phyloP scores from a whole-genome alignment of 2,888 invertebrate species.

The Tetragnatha montana region DNA sequence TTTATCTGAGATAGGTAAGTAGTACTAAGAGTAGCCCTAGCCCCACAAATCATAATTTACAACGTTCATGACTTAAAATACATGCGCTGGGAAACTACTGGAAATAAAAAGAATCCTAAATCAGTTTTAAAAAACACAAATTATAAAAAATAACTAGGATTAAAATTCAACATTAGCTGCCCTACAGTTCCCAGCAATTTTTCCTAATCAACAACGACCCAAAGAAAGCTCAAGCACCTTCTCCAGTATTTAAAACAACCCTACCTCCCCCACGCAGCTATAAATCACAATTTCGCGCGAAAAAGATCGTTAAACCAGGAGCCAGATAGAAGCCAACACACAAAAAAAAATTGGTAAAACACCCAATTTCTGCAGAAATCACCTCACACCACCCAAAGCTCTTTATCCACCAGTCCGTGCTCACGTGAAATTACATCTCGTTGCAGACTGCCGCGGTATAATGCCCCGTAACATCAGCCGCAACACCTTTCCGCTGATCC shows the following conservation, averaged over 20 bases:
- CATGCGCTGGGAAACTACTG: too few species aligned
- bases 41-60: too few species aligned
- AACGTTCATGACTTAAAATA: too few species aligned
- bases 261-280: neutral
- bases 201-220: neutral
- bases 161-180: too few species aligned
- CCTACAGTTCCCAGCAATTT: too few species aligned
- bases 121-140: too few species aligned
- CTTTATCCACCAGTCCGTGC: conserved; percentile 29
- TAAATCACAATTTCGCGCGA: neutral
- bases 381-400: conserved; percentile 22
- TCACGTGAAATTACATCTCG: conserved; percentile 41
- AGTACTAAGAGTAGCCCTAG: too few species aligned
- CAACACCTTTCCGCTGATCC: conserved; percentile 60
- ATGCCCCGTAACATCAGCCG: conserved; percentile 42
- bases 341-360: conserved; percentile 10
- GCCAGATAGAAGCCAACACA: neutral
- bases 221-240: neutral
- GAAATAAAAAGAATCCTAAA: too few species aligned
- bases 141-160: too few species aligned
- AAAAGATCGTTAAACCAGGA: neutral
- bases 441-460: conserved; percentile 26
- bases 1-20: too few species aligned
- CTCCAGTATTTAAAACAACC: neutral
- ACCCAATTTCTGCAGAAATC: conserved; percentile 39